phyloP scores from a whole-genome alignment of 2,888 invertebrate species.

The Peribatodes rhomboidaria region DNA sequence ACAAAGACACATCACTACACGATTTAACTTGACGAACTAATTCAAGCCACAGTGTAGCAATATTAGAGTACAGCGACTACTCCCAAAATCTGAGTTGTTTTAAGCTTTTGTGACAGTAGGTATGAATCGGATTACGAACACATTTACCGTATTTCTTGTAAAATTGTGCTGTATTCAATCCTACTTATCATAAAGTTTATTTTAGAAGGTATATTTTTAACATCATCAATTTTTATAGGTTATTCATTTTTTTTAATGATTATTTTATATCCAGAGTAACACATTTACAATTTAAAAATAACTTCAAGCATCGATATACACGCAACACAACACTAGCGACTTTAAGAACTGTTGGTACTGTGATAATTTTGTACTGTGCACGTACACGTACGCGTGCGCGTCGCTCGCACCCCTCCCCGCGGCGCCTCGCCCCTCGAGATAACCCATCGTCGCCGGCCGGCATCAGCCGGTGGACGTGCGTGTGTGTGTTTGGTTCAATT shows the following conservation, averaged over 20 bases:
- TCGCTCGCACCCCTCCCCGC: slow-evolving; percentile 26
- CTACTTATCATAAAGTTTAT: too few species aligned
- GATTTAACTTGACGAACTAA: slow-evolving; percentile 15
- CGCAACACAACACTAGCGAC: background rate
- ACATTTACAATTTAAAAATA: background rate
- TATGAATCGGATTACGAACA: too few species aligned
- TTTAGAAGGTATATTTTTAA: too few species aligned
- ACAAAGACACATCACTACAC: slow-evolving; percentile 7
- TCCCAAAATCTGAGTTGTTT: too few species aligned
- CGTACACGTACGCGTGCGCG: slow-evolving; percentile 25
- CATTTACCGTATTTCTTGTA: too few species aligned
- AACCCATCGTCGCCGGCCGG: slow-evolving; percentile 46
- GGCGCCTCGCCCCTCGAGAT: slow-evolving; percentile 33
- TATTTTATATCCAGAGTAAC: background rate
- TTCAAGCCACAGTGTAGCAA: slow-evolving; percentile 17
- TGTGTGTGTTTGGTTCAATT: slow-evolving; percentile 42
- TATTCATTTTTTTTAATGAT: too few species aligned
- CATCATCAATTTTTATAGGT: too few species aligned
- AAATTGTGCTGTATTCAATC: too few species aligned
- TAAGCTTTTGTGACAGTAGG: too few species aligned
- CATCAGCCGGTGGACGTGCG: slow-evolving; percentile 41
- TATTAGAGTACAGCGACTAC: slow-evolving; percentile 2
- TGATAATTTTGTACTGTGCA: slow-evolving; percentile 14
- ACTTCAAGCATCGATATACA: background rate
- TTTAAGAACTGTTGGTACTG: slow-evolving; percentile 7